Percentiles rank a stretch among this genome's conserved stretches.
Evolutionary conservation across 2,797 vertebrate genomes (phyloP).

Genomic region (Parotocinclus haroldoi): DNA sequence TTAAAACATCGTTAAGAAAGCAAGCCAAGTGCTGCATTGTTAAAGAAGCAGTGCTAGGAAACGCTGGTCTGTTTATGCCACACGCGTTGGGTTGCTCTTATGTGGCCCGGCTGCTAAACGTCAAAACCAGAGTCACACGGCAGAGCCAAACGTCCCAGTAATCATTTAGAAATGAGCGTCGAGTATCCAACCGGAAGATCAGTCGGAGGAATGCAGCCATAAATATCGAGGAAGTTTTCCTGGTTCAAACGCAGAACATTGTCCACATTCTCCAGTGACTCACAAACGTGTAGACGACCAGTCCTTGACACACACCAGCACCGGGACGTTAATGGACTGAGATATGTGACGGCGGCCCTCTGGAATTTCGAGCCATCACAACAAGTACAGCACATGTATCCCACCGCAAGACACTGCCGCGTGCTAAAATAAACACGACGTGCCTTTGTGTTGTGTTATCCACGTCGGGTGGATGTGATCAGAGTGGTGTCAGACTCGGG

Average conservation of each 20-base stretch:
- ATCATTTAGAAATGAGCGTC: not conserved
- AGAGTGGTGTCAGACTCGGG: too few species aligned
- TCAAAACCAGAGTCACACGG: slow-evolving; percentile 11
- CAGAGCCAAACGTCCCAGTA: not conserved
- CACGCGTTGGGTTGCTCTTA: not conserved
- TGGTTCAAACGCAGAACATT: not conserved
- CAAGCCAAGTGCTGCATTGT: not conserved
- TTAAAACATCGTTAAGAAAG: not conserved
- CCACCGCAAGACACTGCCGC: too few species aligned
- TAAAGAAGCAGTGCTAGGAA: not conserved
- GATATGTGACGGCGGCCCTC: too few species aligned
- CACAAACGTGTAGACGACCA: slow-evolving; percentile 1
- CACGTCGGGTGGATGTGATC: too few species aligned
- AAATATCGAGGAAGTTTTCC: not conserved
- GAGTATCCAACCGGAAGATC: slow-evolving; percentile 3
- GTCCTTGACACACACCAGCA: not conserved
- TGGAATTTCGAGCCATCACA: too few species aligned
- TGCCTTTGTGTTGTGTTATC: too few species aligned
- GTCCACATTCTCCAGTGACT: not conserved
- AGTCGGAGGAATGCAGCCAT: slow-evolving; percentile 12
- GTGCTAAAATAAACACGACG: too few species aligned
- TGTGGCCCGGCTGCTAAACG: not conserved
- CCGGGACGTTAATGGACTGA: too few species aligned
- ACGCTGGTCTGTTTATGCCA: slow-evolving; percentile 3
- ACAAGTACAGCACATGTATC: too few species aligned